Base-by-base conservation (phyloP, 1,140 invertebrate genomes). In the Wiebesia pumilae region DNA sequence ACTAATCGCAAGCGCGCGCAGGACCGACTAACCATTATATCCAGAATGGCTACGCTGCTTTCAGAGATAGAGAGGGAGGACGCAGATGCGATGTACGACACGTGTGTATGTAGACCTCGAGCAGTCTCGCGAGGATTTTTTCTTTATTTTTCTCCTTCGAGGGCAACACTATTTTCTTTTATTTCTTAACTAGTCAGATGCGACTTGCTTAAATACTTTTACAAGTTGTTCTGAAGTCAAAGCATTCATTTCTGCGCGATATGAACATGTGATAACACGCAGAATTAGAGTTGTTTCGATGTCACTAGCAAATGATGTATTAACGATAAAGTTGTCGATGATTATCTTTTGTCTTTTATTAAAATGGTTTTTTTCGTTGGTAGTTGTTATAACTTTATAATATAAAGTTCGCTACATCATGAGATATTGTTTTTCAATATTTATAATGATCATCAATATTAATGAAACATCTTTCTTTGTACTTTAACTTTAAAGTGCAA, bases 1-100 rank as follows among this genome's bases (percentile, higher is more conserved):
- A 91, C 92, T 93, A 93, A 93, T 93, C 92, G 92, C 85, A 88
- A 90, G 38, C 43, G 47, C 62, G 47, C 38, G 62, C 21, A 19
- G 71, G 38, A 24, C 71, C 38, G 75, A 71, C 33, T 43, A 54
- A 40, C 62, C 83, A 85, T 85, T 85, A 85, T 79, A 84, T 77
- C 65, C 81, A 51, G 81, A 54, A 33, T 54, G 47, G 16, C n/a
- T 51, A 67, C 27, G 38, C 71, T 12, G n/a, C 38, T 43, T 43
- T 75, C 1, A 10, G 24, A 75, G 14, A 38, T 9, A 54, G 77
- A 54, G 77, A 80, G 62, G 62, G 58, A 81, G 80, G 62, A 30
- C 54, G 62, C 62, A 69, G 38, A 69, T 81, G 62, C 80, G 40
- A 67, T 69, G 62, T 27, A 83, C 43, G 40, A 33, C 40, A 54